Evolutionary conservation across 2,113 vertebrate genomes (phyloP), one percentile per base, ranked within the genome.

Genomic region (Eonycteris spelaea): DNA sequence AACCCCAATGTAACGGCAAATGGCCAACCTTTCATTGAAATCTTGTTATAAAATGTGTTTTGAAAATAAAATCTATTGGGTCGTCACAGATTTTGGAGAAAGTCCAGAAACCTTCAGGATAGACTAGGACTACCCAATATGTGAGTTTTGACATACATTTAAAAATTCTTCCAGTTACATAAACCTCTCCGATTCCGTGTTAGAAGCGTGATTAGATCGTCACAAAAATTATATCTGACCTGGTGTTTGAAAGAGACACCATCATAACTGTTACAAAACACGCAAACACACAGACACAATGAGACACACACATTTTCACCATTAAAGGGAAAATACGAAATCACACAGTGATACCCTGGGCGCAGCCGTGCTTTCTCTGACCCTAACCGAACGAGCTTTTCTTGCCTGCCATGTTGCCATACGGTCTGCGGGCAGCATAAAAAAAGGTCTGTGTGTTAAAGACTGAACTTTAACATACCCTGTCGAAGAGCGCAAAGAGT

Each of bases 401-500:
- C 77, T 30, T 6, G 4, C 7, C 57, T 84, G 33, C 18, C n/a
- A 35, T 35, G 35, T 7, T 59, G 87, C 26, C 35, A 53, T 48
- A 21, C 13, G 35, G 11, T 70, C 90, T 21, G 15, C 7, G 4
- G 45, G 6, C 26, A 45, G 21, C 9, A 48, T 11, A 63, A 79
- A 77, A 43, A 93, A n/a, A 15, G 1, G 51, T 51, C 16, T 3
- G 0, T 10, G 9, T 12, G 33, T 43, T 45, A 71, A 10, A 80
- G 85, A 93, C 82, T 2, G 68, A 75, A 70, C 48, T 96, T 80
- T 84, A 68, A 98, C 99, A 97, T 98, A 99, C 99, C 99, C 99
- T 98, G 98, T 99, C 99, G 92, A 99, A 99, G 89, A 99, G 99
- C 7, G 98, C 94, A 95, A 99, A 99, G 77, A 99, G 99, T 95